These are phyloP conservation scores for Pogoniulus pusillus DNA, from an alignment of 2,797 vertebrate genomes.

Conservation along the genomic window DNA sequence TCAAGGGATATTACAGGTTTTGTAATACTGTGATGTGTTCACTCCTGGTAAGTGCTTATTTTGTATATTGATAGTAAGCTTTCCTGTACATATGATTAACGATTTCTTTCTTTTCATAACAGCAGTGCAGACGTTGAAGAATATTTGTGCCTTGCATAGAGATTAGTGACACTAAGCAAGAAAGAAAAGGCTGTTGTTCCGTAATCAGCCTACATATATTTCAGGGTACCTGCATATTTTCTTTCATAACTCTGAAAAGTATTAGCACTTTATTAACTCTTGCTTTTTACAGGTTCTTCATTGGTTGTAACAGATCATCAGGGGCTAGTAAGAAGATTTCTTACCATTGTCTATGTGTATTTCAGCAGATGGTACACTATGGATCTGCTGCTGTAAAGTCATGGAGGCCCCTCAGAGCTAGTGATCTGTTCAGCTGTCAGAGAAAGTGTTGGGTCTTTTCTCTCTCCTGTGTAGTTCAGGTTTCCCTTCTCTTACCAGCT, in stretches of 20 bases:
- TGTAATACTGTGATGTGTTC: not conserved
- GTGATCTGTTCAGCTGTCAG: not conserved
- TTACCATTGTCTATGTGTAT: not conserved
- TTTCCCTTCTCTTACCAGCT: not conserved
- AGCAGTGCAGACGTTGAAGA: not conserved
- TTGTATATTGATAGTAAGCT: not conserved
- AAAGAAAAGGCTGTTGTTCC: not conserved
- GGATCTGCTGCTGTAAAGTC: not conserved
- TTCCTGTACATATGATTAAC: not conserved
- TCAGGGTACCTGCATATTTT: not conserved
- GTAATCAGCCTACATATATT: fast-evolving
- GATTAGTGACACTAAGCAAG: not conserved
- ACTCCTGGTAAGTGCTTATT: not conserved
- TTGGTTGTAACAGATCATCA: not conserved
- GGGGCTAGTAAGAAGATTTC: not conserved
- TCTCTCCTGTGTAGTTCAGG: not conserved
- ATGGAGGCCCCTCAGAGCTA: not conserved
- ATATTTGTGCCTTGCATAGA: not conserved
- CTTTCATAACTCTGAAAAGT: not conserved
- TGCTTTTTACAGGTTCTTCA: not conserved
- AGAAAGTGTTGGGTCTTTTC: not conserved
- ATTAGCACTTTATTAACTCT: not conserved
- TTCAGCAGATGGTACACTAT: not conserved
- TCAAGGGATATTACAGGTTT: not conserved
- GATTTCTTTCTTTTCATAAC: not conserved